These are phyloP conservation scores for Xestia ashworthii DNA, from an alignment of 2,888 invertebrate genomes.

Conservation along the genomic window DNA sequence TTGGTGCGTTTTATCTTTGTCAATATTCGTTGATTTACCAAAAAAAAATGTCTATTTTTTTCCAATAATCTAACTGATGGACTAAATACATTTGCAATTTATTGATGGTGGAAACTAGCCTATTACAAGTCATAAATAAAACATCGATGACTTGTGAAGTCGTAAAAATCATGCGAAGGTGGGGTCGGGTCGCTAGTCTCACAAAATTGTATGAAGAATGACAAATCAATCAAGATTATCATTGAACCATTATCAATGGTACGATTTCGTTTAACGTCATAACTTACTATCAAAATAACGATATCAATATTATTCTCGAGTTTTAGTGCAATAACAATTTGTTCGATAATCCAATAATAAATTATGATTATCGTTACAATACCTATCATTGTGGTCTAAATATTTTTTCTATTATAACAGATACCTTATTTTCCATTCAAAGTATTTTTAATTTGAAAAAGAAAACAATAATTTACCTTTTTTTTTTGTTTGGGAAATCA, in stretches of 20 bases:
- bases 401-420: neutral
- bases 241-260: conserved; percentile 14
- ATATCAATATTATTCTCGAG: conserved; percentile 2
- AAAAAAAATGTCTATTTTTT: no score
- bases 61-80: no score
- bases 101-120: no score
- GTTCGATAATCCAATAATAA: conserved; percentile 18
- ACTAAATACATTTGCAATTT: no score
- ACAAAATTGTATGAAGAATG: neutral
- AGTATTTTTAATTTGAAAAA: no score
- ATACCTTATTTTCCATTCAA: neutral
- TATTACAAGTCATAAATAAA: neutral
- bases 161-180: neutral
- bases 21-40: no score
- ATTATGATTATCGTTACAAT: neutral
- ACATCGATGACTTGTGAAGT: neutral
- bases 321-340: conserved; percentile 11
- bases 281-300: conserved; percentile 12
- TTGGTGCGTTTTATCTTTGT: no score
- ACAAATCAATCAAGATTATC: conserved; percentile 9
- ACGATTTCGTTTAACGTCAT: conserved; percentile 30
- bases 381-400: conserved; percentile 1
- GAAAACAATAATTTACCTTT: no score
- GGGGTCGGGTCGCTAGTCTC: neutral
- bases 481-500: no score